A percentile compares a stretch with the other conserved stretches of the same genome.
phyloP scores from a whole-genome alignment of 2,797 vertebrate species.

The Buceros bicornis region DNA sequence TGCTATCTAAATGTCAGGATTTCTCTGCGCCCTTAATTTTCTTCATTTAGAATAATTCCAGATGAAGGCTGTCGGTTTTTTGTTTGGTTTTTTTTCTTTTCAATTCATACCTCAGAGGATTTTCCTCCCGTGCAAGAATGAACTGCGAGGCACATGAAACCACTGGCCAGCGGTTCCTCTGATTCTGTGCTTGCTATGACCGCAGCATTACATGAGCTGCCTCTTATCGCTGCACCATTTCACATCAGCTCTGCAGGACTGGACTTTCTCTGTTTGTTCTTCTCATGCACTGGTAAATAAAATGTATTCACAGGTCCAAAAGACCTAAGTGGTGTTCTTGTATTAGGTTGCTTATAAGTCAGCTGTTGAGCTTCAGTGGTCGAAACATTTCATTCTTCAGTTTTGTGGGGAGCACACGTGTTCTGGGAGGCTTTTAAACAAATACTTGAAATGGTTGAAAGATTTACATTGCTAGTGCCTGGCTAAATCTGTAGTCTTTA shows the following conservation, averaged over 20 bases:
- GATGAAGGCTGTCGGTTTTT: not conserved
- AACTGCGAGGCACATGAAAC: not conserved
- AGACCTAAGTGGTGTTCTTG: conserved; percentile 50
- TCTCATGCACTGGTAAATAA: conserved; percentile 62
- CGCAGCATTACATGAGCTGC: not conserved
- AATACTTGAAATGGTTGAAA: conserved; percentile 86
- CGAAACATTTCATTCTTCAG: conserved; percentile 78
- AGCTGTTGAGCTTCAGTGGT: conserved; percentile 72
- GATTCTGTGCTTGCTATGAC: not conserved
- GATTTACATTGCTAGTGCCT: conserved; percentile 83
- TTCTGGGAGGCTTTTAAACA: conserved; percentile 84
- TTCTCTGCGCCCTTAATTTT: not conserved
- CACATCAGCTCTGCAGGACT: conserved; percentile 13
- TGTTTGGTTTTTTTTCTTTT: not conserved
- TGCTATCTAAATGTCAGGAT: conserved; percentile 8
- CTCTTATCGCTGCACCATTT: conserved; percentile 17
- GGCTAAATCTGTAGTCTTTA: conserved; percentile 86
- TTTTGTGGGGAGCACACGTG: conserved; percentile 80
- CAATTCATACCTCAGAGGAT: not conserved
- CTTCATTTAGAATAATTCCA: conserved; percentile 7
- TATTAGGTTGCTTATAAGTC: conserved; percentile 71
- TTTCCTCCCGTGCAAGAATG: not conserved
- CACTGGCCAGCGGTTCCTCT: not conserved
- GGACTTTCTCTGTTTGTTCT: conserved; percentile 59
- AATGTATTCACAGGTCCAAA: conserved; percentile 33